A percentile compares a stretch with the other conserved stretches of the same genome.
Evolutionary conservation across 1,140 invertebrate genomes (phyloP).

Genomic region (Vanessa atalanta): DNA sequence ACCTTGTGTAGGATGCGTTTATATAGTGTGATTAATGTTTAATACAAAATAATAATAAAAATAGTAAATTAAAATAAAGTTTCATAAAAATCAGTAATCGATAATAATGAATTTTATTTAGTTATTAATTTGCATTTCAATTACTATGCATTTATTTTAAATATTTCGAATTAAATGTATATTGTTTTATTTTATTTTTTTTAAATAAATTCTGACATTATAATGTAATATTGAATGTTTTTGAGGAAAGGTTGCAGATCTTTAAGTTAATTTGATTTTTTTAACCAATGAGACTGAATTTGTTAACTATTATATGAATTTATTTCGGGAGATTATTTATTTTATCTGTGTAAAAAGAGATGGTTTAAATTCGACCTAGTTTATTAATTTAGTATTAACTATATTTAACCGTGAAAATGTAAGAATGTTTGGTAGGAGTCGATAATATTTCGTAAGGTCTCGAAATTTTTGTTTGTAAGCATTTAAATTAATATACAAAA

Average conservation of each 20-base stretch:
- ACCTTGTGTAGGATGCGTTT: slow-evolving; percentile 18
- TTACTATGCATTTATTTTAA: slow-evolving; percentile 45
- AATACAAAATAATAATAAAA: slow-evolving; percentile 2
- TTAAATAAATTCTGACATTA: slow-evolving; percentile 27
- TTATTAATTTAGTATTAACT: slow-evolving; percentile 26
- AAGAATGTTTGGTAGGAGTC: background rate
- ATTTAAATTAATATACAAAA: slow-evolving; percentile 29
- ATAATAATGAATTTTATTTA: slow-evolving; percentile 15
- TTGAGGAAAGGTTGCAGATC: slow-evolving; percentile 63
- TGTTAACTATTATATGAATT: slow-evolving; percentile 68
- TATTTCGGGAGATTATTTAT: slow-evolving; percentile 73
- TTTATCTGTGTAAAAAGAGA: slow-evolving; percentile 52
- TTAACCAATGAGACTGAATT: slow-evolving; percentile 78
- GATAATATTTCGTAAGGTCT: background rate
- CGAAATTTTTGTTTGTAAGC: slow-evolving; percentile 5
- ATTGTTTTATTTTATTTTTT: slow-evolving; percentile 24
- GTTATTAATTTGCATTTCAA: slow-evolving; percentile 35
- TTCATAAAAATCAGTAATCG: background rate
- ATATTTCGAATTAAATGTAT: slow-evolving; percentile 22
- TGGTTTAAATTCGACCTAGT: slow-evolving; percentile 49
- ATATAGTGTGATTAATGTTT: slow-evolving; percentile 4
- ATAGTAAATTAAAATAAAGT: slow-evolving; percentile 13
- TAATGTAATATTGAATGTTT: slow-evolving; percentile 23
- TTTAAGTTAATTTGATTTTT: slow-evolving; percentile 59
- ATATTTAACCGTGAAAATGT: background rate